Conservation (phyloP, 2,113 vertebrate genomes). For the Nothobranchius kuhntae region DNA sequence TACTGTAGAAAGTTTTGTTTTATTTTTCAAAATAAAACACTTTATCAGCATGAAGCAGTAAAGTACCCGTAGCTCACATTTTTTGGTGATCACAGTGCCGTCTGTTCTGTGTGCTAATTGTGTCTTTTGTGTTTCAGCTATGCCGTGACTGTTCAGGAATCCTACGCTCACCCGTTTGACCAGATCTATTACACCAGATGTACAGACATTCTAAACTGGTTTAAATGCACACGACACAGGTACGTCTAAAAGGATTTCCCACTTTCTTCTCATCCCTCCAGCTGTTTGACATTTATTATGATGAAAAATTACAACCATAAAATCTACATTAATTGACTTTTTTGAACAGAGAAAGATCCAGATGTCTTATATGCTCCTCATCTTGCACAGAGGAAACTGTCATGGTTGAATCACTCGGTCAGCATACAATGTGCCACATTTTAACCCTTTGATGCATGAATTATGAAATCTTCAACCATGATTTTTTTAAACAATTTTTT, state of each 20-base stretch:
- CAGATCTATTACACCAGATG: constrained; percentile 99
- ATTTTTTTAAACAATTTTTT: too few species aligned
- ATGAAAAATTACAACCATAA: constrained; percentile 9
- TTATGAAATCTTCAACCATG: too few species aligned
- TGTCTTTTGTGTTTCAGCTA: constrained; percentile 81
- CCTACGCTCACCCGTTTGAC: constrained; percentile 95
- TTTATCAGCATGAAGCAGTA: too few species aligned
- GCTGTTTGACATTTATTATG: constrained; percentile 1
- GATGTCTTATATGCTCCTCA: constrained; percentile 48
- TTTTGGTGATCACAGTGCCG: too few species aligned
- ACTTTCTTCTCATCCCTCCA: background rate
- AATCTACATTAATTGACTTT: constrained; percentile 24
- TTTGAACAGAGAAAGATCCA: constrained; percentile 30
- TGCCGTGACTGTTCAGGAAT: constrained; percentile 97
- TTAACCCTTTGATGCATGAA: too few species aligned
- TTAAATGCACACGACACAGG: constrained; percentile 98
- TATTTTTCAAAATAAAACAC: too few species aligned
- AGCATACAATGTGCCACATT: constrained; percentile 18
- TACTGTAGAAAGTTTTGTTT: too few species aligned
- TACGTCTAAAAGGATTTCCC: constrained; percentile 63
- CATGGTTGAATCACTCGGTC: constrained; percentile 59
- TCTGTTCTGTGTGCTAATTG: background rate
- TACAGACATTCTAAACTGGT: constrained; percentile 99
- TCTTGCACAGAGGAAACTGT: constrained; percentile 3
- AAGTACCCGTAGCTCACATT: too few species aligned